Evolutionary conservation across 2,797 vertebrate species (phyloP).

Genomic region (Adelosebastes latens): DNA sequence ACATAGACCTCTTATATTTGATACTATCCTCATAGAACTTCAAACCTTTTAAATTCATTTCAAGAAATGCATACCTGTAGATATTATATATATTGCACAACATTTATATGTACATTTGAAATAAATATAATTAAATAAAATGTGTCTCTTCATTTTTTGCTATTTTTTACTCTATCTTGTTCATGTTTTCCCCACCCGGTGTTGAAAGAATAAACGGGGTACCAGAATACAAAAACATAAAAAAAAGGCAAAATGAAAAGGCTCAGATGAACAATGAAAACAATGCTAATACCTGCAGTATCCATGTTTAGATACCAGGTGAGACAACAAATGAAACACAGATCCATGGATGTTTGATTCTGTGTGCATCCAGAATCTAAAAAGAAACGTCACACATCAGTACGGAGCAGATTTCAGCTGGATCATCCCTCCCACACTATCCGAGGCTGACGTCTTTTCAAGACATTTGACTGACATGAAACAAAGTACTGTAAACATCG

Average conservation of each 20-base stretch:
- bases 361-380: slow-evolving; percentile 5
- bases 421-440: slow-evolving; percentile 5
- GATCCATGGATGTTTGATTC: slow-evolving; percentile 17
- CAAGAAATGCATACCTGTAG: slow-evolving; percentile 79
- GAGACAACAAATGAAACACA: slow-evolving; percentile 30
- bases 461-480: slow-evolving; percentile 61
- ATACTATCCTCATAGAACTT: slow-evolving; percentile 61
- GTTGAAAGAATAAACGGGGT: slow-evolving; percentile 37
- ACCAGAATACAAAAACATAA: slow-evolving; percentile 52
- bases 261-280: slow-evolving; percentile 29
- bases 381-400: slow-evolving; percentile 27
- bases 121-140: slow-evolving; percentile 81
- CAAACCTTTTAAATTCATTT: slow-evolving; percentile 67
- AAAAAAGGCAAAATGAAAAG: slow-evolving; percentile 38
- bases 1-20: slow-evolving; percentile 67
- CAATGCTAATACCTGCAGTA: slow-evolving; percentile 21
- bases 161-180: slow-evolving; percentile 59
- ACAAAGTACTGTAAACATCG: slow-evolving; percentile 69
- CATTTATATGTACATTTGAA: slow-evolving; percentile 82
- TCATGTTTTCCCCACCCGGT: slow-evolving; percentile 45
- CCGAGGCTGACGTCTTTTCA: slow-evolving; percentile 47
- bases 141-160: slow-evolving; percentile 54
- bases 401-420: slow-evolving; percentile 30
- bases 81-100: slow-evolving; percentile 81
- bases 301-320: slow-evolving; percentile 33